Evolutionary conservation across 2,113 vertebrate genomes (phyloP), one percentile per base, ranked within the genome.

Genomic region (Uropsilus gracilis): DNA sequence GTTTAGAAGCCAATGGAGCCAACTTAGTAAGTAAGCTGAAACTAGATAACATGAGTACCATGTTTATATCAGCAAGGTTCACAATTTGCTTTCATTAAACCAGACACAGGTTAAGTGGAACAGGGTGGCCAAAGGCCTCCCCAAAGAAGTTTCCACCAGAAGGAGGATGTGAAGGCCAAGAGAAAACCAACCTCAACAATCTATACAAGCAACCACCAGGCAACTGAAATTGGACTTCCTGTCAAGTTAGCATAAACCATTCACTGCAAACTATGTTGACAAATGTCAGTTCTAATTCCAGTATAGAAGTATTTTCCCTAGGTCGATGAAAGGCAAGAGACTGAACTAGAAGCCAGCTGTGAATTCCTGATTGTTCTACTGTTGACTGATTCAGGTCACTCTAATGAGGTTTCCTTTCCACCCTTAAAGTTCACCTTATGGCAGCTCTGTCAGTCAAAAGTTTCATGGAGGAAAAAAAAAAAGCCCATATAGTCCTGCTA

Each of bases 381-480:
- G 84, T 61, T 96, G 96, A 96, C 95, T 95, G 97, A 97, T 97
- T 97, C 91, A 95, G 96, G 95, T 97, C 95, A 97, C 86, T 95
- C 93, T 97, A 97, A 97, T 95, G 86, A 97, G 89, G 80, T 89
- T 94, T 93, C 86, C 83, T 89, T 94, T 95, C 75, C n/a, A 93
- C 46, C 32, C 90, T 64, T 96, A 89, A 86, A 86, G 90, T 93
- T 97, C 83, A 92, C 91, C 66, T 73, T 86, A 89, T 93, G 72
- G 59, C 46, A 91, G 55, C 34, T 77, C 63, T 91, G 93, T 91
- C 96, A 94, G 61, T 88, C 72, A 91, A 75, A 91, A 94, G 75
- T 94, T 90, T 92, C n/a, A 78, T 34, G 28, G 39, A 6, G 26
- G 44, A 0, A 22, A 0, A 26, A 59, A 59, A 28, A 24, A 46